phyloP scores from a whole-genome alignment of 2,113 vertebrate genomes.

The Anhinga anhinga region DNA sequence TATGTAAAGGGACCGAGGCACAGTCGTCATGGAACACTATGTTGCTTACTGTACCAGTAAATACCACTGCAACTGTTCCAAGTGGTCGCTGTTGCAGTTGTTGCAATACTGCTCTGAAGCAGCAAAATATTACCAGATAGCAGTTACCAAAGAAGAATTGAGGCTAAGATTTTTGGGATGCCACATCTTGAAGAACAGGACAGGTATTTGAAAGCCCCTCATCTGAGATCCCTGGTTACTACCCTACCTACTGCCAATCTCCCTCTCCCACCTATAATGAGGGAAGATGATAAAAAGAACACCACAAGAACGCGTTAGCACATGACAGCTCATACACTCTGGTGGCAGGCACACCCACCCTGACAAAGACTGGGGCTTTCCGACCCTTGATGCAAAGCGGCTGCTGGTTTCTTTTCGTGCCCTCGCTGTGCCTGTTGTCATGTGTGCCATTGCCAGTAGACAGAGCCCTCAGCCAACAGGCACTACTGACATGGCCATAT shows the following conservation, averaged over 20 bases:
- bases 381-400: too few species aligned
- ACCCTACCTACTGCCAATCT: not conserved
- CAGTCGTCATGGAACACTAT: not conserved
- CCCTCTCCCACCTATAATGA: not conserved
- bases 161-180: not conserved
- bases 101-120: not conserved
- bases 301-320: not conserved
- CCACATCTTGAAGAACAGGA: not conserved
- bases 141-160: not conserved
- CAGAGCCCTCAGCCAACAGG: too few species aligned
- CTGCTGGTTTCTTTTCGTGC: too few species aligned
- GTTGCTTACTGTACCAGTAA: not conserved
- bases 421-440: too few species aligned
- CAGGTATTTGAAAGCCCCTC: not conserved
- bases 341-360: too few species aligned
- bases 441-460: too few species aligned
- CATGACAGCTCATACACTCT: not conserved
- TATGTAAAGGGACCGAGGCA: not conserved
- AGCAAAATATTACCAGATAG: not conserved
- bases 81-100: not conserved
- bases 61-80: not conserved
- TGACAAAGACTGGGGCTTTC: too few species aligned
- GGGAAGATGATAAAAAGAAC: not conserved
- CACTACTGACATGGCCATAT: too few species aligned
- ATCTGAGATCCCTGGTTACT: not conserved